Conservation (phyloP, 2,113 vertebrate species). For the Coracopsis vasa region DNA sequence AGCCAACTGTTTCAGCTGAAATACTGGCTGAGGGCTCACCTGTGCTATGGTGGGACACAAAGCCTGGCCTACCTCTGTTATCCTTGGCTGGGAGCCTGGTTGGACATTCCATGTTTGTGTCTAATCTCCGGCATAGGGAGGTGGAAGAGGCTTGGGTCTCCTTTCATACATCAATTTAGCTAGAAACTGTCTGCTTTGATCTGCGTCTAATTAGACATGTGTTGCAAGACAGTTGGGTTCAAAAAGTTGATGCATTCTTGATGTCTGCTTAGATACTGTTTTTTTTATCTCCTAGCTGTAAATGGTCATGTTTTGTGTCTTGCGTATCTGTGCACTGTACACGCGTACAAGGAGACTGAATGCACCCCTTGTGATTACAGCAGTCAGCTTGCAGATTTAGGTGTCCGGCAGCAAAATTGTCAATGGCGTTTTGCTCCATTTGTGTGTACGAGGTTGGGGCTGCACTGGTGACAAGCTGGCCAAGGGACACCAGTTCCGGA, state of each 20-base stretch:
- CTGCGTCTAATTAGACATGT: neutral
- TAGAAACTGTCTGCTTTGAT: neutral
- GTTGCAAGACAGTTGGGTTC: neutral
- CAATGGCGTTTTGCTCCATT: neutral
- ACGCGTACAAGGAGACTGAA: neutral
- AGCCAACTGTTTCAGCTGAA: neutral
- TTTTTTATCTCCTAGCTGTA: neutral
- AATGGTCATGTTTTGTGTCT: neutral
- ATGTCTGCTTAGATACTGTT: neutral
- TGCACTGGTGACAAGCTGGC: neutral
- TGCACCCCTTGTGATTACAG: neutral
- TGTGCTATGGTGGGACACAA: accelerated
- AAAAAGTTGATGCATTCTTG: neutral
- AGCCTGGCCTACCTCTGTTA: neutral
- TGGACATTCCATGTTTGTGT: neutral
- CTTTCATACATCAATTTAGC: neutral
- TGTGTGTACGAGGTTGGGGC: neutral
- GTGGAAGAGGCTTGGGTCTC: neutral
- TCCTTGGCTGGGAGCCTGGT: neutral
- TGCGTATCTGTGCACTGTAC: neutral
- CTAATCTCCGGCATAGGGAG: neutral
- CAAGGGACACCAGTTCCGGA: neutral
- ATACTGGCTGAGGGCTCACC: accelerated
- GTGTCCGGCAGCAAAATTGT: neutral
- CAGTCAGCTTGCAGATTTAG: neutral